Conservation (phyloP, 2,888 invertebrate genomes). For the Drosophila nr. perissopoda region DNA sequence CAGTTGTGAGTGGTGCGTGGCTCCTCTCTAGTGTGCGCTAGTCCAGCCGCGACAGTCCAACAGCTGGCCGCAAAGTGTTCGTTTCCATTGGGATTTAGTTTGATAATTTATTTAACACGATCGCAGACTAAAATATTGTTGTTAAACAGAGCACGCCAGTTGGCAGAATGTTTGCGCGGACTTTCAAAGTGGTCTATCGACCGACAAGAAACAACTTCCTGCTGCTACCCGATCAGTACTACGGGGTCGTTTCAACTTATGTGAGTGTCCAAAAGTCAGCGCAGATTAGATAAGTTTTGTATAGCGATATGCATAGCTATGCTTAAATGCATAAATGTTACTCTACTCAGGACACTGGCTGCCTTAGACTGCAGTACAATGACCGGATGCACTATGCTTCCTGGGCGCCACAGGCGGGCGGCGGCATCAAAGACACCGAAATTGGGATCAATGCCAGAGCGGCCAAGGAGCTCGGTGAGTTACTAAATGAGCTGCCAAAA, state of each 20-base stretch:
- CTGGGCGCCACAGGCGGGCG: slow-evolving; percentile 83
- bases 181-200: slow-evolving; percentile 84
- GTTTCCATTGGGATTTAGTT: slow-evolving; percentile 31
- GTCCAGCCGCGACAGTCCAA: slow-evolving; percentile 27
- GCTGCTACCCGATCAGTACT: slow-evolving; percentile 83
- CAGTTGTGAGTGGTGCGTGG: neutral
- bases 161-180: slow-evolving; percentile 83
- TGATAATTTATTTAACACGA: slow-evolving; percentile 52
- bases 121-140: neutral
- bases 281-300: slow-evolving; percentile 67
- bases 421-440: slow-evolving; percentile 84
- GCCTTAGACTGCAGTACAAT: slow-evolving; percentile 82
- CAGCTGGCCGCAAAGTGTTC: slow-evolving; percentile 40
- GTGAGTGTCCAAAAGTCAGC: slow-evolving; percentile 83
- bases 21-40: slow-evolving; percentile 19
- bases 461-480: slow-evolving; percentile 84
- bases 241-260: slow-evolving; percentile 84
- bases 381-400: slow-evolving; percentile 83
- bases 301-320: slow-evolving; percentile 12
- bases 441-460: slow-evolving; percentile 85
- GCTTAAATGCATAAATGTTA: slow-evolving; percentile 20
- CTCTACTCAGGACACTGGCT: slow-evolving; percentile 83
- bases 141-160: slow-evolving; percentile 10
- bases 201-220: slow-evolving; percentile 84
- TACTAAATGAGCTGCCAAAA: slow-evolving; percentile 67